Conservation (phyloP, 2,888 invertebrate species). For the Taphrorychus bicolor region DNA sequence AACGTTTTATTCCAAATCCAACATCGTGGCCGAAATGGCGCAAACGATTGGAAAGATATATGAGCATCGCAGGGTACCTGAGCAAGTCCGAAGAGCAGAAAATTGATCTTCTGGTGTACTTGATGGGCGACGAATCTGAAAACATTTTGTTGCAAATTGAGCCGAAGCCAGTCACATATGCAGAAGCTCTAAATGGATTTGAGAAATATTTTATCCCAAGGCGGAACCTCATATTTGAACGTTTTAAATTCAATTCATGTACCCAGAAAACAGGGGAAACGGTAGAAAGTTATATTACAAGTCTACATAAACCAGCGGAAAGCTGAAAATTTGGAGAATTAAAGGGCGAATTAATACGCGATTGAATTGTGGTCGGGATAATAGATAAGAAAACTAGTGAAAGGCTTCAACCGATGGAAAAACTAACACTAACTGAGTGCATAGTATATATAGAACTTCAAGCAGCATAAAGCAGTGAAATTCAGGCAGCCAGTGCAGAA, state of each 20-base stretch:
- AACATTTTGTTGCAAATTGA: too few relatives aligned
- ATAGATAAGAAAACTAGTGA: slow-evolving; percentile 37
- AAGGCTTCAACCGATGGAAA: background rate
- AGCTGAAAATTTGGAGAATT: slow-evolving; percentile 19
- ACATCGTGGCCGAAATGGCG: too few relatives aligned
- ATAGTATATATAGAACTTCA: background rate
- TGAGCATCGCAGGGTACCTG: too few relatives aligned
- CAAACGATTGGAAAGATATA: too few relatives aligned
- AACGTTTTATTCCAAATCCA: too few relatives aligned
- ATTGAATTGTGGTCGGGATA: slow-evolving; percentile 48
- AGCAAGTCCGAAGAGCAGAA: too few relatives aligned
- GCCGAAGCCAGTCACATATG: too few relatives aligned
- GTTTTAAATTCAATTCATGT: background rate
- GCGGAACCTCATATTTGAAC: too few relatives aligned
- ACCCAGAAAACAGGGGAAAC: background rate
- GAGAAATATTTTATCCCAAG: too few relatives aligned
- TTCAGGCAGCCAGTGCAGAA: background rate
- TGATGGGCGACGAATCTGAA: too few relatives aligned
- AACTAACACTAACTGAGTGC: background rate
- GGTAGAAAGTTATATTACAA: background rate
- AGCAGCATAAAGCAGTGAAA: background rate
- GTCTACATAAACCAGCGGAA: background rate
- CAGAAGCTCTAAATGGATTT: too few relatives aligned
- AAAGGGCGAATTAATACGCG: slow-evolving; percentile 46
- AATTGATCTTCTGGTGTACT: too few relatives aligned